Conservation (phyloP, 2,113 vertebrate species). For the Greenwoodochromis staneri region DNA sequence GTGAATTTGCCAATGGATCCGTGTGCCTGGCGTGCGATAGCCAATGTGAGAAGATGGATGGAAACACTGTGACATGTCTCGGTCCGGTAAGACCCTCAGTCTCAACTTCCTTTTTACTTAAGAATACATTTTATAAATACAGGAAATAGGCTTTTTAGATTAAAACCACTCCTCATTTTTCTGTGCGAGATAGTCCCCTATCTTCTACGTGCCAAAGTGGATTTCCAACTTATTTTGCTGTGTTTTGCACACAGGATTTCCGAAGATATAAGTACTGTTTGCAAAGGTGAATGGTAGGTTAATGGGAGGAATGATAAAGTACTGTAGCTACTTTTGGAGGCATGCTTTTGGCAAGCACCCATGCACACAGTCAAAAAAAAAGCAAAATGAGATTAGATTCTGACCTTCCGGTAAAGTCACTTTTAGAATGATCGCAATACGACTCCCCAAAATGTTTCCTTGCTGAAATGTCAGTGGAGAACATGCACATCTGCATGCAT, state of each 20-base stretch:
- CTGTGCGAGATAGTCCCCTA: neutral
- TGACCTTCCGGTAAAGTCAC: constrained; percentile 39
- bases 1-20: constrained; percentile 89
- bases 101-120: neutral
- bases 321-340: constrained; percentile 12
- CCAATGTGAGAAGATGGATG: constrained; percentile 90
- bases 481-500: neutral
- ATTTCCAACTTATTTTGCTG: constrained; percentile 1
- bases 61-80: constrained; percentile 79
- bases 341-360: constrained; percentile 12
- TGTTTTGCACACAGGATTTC: neutral
- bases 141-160: neutral
- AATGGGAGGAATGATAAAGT: constrained; percentile 54
- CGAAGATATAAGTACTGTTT: constrained; percentile 22
- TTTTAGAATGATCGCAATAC: neutral
- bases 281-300: constrained; percentile 51
- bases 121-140: neutral
- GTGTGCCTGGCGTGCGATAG: constrained; percentile 88
- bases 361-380: constrained; percentile 6
- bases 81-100: constrained; percentile 79
- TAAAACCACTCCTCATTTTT: neutral
- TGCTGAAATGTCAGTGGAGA: neutral
- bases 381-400: constrained; percentile 18
- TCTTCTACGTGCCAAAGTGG: neutral
- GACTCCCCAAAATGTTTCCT: neutral